Percentiles rank a stretch among this genome's conserved stretches.
These are phyloP conservation scores for Phengaris alcon DNA, from an alignment of 2,888 invertebrate genomes.

Conservation along the genomic window DNA sequence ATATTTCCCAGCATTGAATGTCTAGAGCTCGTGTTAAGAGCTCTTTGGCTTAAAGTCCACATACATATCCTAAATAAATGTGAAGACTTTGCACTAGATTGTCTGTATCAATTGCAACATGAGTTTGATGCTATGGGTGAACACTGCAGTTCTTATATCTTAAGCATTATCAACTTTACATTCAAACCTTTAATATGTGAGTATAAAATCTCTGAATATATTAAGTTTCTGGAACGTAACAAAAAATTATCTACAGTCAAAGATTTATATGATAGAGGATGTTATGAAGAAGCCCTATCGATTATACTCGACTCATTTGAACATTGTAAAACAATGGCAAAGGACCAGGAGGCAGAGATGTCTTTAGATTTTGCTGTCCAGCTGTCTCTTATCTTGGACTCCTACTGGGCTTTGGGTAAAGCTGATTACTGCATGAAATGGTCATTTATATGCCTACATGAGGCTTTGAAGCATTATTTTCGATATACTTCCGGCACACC, in stretches of 20 bases:
- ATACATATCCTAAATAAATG: slow-evolving; percentile 62
- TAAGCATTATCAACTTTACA: slow-evolving; percentile 62
- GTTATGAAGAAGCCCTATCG: slow-evolving; percentile 82
- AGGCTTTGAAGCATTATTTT: slow-evolving; percentile 83
- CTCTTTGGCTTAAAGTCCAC: slow-evolving; percentile 70
- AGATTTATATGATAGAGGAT: slow-evolving; percentile 81
- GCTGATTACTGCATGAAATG: slow-evolving; percentile 85
- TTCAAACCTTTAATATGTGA: slow-evolving; percentile 63
- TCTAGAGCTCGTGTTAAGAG: slow-evolving; percentile 60
- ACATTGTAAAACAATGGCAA: slow-evolving; percentile 68
- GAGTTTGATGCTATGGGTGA: slow-evolving; percentile 72
- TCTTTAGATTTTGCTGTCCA: slow-evolving; percentile 79
- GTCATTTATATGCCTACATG: slow-evolving; percentile 87
- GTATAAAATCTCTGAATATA: slow-evolving; percentile 55
- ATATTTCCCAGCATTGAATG: slow-evolving; percentile 57
- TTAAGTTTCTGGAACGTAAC: slow-evolving; percentile 71
- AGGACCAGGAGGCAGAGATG: slow-evolving; percentile 67
- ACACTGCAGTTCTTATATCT: slow-evolving; percentile 52
- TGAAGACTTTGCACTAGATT: slow-evolving; percentile 66
- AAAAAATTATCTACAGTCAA: slow-evolving; percentile 82
- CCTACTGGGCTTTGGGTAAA: slow-evolving; percentile 81
- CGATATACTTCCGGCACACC: slow-evolving; percentile 62
- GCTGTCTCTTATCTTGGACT: slow-evolving; percentile 81
- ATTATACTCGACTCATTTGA: slow-evolving; percentile 85
- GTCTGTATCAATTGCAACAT: slow-evolving; percentile 63